phyloP scores from a whole-genome alignment of 2,888 invertebrate species.

The Meta bourneti region DNA sequence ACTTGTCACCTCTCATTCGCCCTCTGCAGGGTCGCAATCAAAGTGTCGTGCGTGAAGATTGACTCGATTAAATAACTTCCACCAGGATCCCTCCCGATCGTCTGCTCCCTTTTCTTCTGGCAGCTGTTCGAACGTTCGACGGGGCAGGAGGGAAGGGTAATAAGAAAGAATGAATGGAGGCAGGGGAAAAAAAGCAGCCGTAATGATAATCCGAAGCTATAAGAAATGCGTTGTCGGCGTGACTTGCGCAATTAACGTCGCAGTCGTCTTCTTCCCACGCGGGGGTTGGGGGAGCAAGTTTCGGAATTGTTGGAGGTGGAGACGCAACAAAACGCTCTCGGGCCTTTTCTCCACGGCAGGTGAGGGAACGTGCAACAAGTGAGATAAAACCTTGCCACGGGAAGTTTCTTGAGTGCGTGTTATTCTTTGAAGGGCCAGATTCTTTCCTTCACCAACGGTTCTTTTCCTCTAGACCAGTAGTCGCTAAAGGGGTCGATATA shows the following conservation, averaged over 20 bases:
- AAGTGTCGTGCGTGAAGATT: constrained; percentile 38
- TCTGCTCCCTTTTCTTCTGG: constrained; percentile 40
- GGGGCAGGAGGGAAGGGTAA: constrained; percentile 35
- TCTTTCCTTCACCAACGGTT: no score
- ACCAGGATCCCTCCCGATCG: constrained; percentile 41
- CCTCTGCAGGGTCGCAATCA: constrained; percentile 33
- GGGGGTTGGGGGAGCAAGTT: constrained; percentile 42
- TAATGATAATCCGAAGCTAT: constrained; percentile 75
- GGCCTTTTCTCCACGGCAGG: constrained; percentile 28
- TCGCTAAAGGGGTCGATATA: no score
- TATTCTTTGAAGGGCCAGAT: no score
- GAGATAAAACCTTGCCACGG: neutral
- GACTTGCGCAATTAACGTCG: constrained; percentile 75
- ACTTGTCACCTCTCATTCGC: constrained; percentile 49
- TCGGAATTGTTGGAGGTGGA: constrained; percentile 74
- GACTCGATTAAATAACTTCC: constrained; percentile 63
- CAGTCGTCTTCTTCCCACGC: constrained; percentile 76
- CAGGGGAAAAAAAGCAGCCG: constrained; percentile 38
- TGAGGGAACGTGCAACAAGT: constrained; percentile 36
- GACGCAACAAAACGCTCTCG: constrained; percentile 71
- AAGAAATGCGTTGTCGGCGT: constrained; percentile 75
- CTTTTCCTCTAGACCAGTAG: no score
- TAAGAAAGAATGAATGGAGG: constrained; percentile 34
- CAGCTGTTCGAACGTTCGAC: constrained; percentile 37
- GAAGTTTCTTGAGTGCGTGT: no score